Conservation (phyloP, 2,888 invertebrate species). For the Eupithecia abbreviata region DNA sequence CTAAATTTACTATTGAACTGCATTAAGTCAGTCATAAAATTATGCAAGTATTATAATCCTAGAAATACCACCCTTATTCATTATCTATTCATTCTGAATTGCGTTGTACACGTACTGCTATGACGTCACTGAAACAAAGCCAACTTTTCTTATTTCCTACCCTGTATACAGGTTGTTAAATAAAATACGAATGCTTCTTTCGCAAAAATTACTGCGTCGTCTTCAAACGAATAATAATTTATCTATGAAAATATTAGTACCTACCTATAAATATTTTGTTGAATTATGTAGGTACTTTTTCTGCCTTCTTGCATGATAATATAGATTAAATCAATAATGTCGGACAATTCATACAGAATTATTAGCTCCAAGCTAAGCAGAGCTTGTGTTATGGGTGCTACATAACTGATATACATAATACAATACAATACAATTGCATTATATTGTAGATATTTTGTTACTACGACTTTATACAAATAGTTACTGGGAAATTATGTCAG, state of each 20-base stretch:
- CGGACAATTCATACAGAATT: too few species aligned
- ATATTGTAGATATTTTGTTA: too few species aligned
- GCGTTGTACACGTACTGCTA: background rate
- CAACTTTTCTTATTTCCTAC: conserved; percentile 2
- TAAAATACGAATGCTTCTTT: background rate
- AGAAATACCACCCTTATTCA: conserved; percentile 4
- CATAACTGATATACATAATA: too few species aligned
- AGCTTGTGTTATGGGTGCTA: too few species aligned
- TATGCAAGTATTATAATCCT: background rate
- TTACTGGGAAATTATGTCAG: too few species aligned
- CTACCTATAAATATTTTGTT: too few species aligned
- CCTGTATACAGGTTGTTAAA: background rate
- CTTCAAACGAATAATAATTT: background rate
- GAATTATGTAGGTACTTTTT: too few species aligned
- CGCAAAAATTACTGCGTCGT: background rate
- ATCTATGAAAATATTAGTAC: background rate
- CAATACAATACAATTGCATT: too few species aligned
- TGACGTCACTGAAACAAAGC: conserved; percentile 5
- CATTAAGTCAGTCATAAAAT: background rate
- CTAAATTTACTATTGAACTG: background rate
- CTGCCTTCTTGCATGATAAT: too few species aligned
- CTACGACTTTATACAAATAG: too few species aligned
- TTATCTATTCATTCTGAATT: background rate
- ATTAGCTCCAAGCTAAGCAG: too few species aligned
- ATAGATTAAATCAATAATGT: too few species aligned